Evolutionary conservation across 2,797 vertebrate species (phyloP).

Genomic region (Mycteria americana): DNA sequence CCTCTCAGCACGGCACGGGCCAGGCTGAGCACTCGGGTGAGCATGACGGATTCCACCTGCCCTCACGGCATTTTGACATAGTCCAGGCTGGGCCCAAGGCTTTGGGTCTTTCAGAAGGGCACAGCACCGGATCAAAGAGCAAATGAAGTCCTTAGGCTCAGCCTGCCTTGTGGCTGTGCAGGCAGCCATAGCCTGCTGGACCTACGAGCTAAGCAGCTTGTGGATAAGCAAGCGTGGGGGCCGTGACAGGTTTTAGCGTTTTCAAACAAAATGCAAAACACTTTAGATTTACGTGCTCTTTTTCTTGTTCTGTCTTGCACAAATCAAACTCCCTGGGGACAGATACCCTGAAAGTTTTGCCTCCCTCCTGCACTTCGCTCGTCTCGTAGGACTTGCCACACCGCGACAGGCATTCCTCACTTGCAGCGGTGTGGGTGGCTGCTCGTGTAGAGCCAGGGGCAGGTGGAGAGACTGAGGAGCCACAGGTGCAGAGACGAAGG

Average conservation of each 20-base stretch:
- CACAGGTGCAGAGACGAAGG: background rate
- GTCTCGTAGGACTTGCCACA: background rate
- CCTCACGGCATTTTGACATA: background rate
- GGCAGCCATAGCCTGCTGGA: background rate
- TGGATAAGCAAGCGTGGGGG: background rate
- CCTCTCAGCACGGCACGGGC: fast-evolving
- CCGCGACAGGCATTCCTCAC: background rate
- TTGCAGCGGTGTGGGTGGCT: background rate
- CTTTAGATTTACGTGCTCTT: background rate
- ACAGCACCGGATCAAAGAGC: background rate
- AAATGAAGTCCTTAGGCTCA: background rate
- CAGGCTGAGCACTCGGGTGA: background rate
- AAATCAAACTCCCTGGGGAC: background rate
- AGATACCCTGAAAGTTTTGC: background rate
- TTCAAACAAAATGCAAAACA: background rate
- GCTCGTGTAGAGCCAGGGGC: background rate
- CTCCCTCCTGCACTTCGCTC: background rate
- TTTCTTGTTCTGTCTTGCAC: background rate
- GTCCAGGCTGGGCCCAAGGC: too few species aligned
- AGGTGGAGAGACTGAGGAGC: background rate
- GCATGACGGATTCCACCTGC: background rate
- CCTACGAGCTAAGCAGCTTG: background rate
- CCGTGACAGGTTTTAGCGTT: background rate
- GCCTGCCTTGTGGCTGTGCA: background rate
- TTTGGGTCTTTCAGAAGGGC: background rate